Percentiles rank a stretch among this genome's conserved stretches.
Evolutionary conservation across 2,797 vertebrate species (phyloP).

Genomic region (Notolabrus celidotus): DNA sequence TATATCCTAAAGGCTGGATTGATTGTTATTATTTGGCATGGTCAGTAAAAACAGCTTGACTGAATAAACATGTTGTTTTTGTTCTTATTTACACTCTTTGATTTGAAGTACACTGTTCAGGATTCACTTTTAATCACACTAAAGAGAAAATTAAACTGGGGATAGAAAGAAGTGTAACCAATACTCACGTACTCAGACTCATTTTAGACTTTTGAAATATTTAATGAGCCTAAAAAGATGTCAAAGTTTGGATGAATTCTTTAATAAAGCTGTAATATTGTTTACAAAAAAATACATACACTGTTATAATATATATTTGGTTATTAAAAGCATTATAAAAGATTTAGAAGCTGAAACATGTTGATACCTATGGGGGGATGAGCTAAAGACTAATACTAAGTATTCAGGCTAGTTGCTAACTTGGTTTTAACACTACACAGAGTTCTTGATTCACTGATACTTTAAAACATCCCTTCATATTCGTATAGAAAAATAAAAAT

Average conservation of each 20-base stretch:
- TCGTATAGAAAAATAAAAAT: not conserved
- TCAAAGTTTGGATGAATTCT: not conserved
- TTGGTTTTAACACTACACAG: too few relatives aligned
- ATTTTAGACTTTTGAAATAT: too few relatives aligned
- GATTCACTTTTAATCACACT: not conserved
- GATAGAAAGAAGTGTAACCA: too few relatives aligned
- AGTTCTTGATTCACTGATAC: too few relatives aligned
- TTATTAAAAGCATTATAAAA: not conserved
- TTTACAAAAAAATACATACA: not conserved
- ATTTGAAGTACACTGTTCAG: not conserved
- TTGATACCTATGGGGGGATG: too few relatives aligned
- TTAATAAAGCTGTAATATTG: not conserved
- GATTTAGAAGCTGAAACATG: not conserved
- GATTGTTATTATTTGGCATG: conserved; percentile 81
- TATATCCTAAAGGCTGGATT: conserved; percentile 73
- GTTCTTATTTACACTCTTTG: conserved; percentile 22
- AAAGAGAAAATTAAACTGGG: too few relatives aligned
- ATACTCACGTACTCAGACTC: too few relatives aligned
- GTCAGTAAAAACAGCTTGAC: conserved; percentile 82
- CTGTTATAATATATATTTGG: not conserved
- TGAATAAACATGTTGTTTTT: conserved; percentile 37
- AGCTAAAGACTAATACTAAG: too few relatives aligned
- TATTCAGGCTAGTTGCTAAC: too few relatives aligned
- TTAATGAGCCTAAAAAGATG: not conserved
- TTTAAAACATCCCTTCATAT: too few relatives aligned